These are phyloP conservation scores for Omphaloscelis lunosa DNA, from an alignment of 2,888 invertebrate species.

Conservation along the genomic window DNA sequence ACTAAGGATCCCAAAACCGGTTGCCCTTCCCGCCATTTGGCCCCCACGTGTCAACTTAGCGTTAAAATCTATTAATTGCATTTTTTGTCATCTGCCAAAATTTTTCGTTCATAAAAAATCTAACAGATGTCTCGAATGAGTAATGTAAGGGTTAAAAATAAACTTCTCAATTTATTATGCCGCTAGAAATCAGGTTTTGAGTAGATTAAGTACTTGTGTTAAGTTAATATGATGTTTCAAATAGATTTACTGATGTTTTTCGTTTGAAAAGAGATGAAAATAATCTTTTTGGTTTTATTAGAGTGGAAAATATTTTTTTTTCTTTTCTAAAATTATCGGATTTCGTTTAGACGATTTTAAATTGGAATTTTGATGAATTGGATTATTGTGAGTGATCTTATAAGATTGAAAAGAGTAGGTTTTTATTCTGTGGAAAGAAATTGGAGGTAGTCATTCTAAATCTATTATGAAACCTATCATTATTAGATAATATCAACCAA, in stretches of 20 bases:
- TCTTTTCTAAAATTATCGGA: not conserved
- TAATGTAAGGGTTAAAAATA: conserved; percentile 81
- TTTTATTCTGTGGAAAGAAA: not conserved
- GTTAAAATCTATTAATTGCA: conserved; percentile 82
- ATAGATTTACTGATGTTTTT: conserved; percentile 1
- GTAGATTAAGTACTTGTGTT: conserved; percentile 29
- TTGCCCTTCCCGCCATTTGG: conserved; percentile 83
- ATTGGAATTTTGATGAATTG: not conserved
- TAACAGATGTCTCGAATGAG: conserved; percentile 70
- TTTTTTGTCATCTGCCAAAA: conserved; percentile 80
- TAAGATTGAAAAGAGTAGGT: not conserved
- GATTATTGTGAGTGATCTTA: not conserved
- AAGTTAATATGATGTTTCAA: conserved; percentile 18
- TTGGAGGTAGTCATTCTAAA: not conserved
- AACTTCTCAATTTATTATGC: conserved; percentile 64
- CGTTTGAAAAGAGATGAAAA: conserved; percentile 18
- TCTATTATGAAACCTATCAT: not conserved
- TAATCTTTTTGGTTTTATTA: not conserved
- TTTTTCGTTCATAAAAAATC: conserved; percentile 66
- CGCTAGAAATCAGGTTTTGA: conserved; percentile 52
- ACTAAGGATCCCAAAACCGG: conserved; percentile 75
- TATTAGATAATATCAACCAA: not conserved
- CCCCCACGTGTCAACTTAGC: conserved; percentile 84
- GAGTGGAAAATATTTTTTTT: not conserved
- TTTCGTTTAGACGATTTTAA: conserved; percentile 20